These are phyloP conservation scores for Calidris pugnax DNA, from an alignment of 2,113 vertebrate genomes.

Conservation along the genomic window DNA sequence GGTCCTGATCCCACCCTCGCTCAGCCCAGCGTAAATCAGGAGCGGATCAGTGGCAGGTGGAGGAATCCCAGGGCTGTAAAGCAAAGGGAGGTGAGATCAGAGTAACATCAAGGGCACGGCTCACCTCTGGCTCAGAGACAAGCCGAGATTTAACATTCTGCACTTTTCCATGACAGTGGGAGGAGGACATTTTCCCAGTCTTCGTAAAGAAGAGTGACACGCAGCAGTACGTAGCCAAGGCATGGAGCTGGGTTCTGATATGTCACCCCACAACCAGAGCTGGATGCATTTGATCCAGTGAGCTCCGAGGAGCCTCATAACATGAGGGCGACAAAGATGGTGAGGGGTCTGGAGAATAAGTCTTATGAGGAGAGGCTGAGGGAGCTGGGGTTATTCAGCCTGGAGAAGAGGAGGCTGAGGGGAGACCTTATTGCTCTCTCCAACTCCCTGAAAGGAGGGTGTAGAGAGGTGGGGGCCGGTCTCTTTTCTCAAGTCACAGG, in stretches of 20 bases:
- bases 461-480: too few species aligned
- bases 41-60: background rate
- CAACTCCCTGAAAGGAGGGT: too few species aligned
- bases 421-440: too few species aligned
- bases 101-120: background rate
- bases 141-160: rapidly evolving
- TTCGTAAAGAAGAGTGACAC: background rate
- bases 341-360: too few species aligned
- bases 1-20: conserved; percentile 6
- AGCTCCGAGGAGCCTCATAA: background rate
- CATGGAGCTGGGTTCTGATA: background rate
- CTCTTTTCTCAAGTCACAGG: too few species aligned
- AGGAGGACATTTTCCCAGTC: background rate
- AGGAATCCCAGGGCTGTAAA: background rate
- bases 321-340: too few species aligned
- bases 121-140: background rate
- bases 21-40: background rate
- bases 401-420: too few species aligned
- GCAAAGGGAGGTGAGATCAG: background rate
- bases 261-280: background rate
- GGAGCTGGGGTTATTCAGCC: too few species aligned
- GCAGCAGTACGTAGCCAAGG: rapidly evolving
- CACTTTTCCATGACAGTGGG: background rate
- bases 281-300: background rate
- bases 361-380: too few species aligned